Conservation (phyloP, 2,113 vertebrate genomes). For the Entelurus aequoreus region DNA sequence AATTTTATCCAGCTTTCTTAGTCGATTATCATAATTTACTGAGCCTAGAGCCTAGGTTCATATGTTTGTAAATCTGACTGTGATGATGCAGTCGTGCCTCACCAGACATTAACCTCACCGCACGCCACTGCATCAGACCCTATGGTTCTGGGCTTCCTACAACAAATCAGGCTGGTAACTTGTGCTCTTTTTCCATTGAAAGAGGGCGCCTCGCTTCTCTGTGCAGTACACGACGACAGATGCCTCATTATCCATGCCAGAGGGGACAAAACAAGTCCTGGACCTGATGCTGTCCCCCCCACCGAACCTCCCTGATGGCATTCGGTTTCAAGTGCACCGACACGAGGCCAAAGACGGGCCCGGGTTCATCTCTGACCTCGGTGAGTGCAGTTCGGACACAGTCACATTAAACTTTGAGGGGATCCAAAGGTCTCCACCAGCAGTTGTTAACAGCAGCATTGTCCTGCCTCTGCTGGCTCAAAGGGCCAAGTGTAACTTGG, state of each 20-base stretch:
- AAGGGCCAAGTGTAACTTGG: conserved; percentile 63
- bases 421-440: conserved; percentile 71
- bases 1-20: no score
- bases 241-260: conserved; percentile 64
- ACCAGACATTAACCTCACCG: no score
- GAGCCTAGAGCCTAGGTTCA: no score
- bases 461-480: conserved; percentile 53
- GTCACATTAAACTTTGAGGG: conserved; percentile 75
- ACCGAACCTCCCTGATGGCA: conserved; percentile 35
- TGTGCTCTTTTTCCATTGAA: conserved; percentile 56
- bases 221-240: conserved; percentile 62
- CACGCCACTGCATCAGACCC: no score
- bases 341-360: conserved; percentile 41
- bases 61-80: no score
- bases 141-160: conserved; percentile 28
- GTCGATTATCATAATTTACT: no score
- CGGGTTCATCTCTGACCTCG: conserved; percentile 73
- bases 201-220: conserved; percentile 53
- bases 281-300: conserved; percentile 22
- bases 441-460: conserved; percentile 71
- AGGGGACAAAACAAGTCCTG: conserved; percentile 55
- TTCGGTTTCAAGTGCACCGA: conserved; percentile 59
- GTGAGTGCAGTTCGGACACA: conserved; percentile 57
- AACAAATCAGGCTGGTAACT: conserved; percentile 67
- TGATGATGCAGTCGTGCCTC: no score